These are phyloP conservation scores for Gari tellinella DNA, from an alignment of 2,888 invertebrate genomes.

Conservation along the genomic window DNA sequence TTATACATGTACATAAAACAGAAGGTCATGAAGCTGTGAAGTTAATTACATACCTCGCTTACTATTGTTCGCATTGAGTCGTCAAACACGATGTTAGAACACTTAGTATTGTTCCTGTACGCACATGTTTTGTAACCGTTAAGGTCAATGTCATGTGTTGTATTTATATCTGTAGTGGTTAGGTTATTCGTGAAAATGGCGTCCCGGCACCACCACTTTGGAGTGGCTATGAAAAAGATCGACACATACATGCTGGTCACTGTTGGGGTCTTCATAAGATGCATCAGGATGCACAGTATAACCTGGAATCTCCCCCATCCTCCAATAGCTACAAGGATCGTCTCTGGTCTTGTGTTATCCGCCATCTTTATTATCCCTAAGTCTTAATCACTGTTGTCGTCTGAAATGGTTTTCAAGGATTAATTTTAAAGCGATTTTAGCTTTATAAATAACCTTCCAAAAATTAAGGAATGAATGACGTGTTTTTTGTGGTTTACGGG, in stretches of 20 bases:
- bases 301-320: constrained; percentile 58
- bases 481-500: no score
- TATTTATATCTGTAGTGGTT: neutral
- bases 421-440: no score
- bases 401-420: no score
- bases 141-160: no score
- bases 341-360: constrained; percentile 21
- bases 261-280: constrained; percentile 43
- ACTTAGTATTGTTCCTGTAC: no score
- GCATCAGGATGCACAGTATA: constrained; percentile 31
- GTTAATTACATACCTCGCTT: constrained; percentile 14
- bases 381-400: no score
- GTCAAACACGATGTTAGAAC: constrained; percentile 17
- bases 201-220: constrained; percentile 60
- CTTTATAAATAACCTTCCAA: no score
- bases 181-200: neutral
- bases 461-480: no score
- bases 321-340: constrained; percentile 42
- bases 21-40: no score
- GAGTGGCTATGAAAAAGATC: constrained; percentile 56
- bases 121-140: no score
- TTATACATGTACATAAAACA: no score
- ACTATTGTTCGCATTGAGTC: constrained; percentile 19
- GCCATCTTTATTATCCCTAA: no score
- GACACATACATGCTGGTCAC: constrained; percentile 55